Conservation (phyloP, 2,113 vertebrate species). For the Struthidea cinerea region DNA sequence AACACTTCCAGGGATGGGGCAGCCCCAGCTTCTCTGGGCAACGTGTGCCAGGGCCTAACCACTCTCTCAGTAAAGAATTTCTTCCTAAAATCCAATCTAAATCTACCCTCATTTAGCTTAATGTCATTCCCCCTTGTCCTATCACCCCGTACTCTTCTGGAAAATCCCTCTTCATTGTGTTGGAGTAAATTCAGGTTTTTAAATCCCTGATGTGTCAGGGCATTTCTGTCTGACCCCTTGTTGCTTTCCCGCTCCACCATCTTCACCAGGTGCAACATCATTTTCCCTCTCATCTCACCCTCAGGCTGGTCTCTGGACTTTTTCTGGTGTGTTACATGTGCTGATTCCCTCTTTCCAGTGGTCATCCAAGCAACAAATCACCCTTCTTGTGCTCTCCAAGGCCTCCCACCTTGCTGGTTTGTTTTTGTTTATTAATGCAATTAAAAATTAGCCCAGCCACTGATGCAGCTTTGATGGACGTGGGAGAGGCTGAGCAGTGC, state of each 20-base stretch:
- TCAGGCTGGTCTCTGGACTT: not conserved
- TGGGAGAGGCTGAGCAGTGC: not conserved
- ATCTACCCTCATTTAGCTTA: not conserved
- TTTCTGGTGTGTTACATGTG: not conserved
- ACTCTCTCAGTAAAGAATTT: not conserved
- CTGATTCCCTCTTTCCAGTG: not conserved
- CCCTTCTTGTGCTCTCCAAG: accelerated
- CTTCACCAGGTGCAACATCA: not conserved
- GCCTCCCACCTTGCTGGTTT: not conserved
- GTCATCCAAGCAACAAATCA: not conserved
- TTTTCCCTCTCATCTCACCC: not conserved
- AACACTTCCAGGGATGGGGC: not conserved
- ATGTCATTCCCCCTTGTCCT: not conserved
- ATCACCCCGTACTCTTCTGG: not conserved
- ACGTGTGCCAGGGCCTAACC: not conserved
- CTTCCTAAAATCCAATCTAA: not conserved
- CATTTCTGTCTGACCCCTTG: not conserved
- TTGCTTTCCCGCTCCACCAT: not conserved
- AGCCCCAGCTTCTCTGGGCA: not conserved
- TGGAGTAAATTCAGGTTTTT: not conserved
- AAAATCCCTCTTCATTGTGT: not conserved
- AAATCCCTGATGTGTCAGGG: not conserved
- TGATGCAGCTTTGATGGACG: not conserved
- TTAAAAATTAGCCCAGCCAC: not conserved
- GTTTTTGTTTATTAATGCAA: not conserved